Evolutionary conservation across 2,888 invertebrate species (phyloP), one percentile per base, ranked within the genome.

Genomic region (Drosophila atripex): DNA sequence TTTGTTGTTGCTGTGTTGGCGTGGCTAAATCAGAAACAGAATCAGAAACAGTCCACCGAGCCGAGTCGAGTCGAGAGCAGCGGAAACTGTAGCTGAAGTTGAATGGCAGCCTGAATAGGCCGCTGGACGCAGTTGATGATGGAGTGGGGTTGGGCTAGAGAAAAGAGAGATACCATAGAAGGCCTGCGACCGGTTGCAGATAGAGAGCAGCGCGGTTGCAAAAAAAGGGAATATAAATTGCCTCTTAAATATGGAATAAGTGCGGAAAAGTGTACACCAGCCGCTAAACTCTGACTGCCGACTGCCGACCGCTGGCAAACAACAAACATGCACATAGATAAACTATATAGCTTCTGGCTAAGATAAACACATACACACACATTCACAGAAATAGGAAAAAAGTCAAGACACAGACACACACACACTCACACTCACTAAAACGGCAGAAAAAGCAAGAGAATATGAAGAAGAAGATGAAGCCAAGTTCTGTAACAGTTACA

Each of bases 191-290:
- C 14, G 30, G 12, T 32, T 30, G 53, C 53, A 52, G 82, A 41
- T 47, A 38, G 58, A 39, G 60, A 66, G 57, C 18, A 18, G 18
- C n/a, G 18, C 18, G 18, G 18, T 18, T 55, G 57, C 50, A 76
- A 72, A 68, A 83, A 89, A 90, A 90, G 87, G 87, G 90, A 90
- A 90, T 90, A 90, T 90, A 90, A 91, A 90, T 91, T 90, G 90
- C 88, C 89, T 89, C 86, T 91, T 91, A 90, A 90, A 88, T 89
- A 86, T 84, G 88, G 80, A 89, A 89, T 86, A 87, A 89, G 89
- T 87, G 88, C 80, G 80, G 80, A 80, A 89, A 85, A 85, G 76
- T 78, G 78, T 75, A 79, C 77, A 71, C 73, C 70, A 72, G 54
- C 38, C 53, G 54, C 59, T 61, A 38, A 54, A 43, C 57, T 57